phyloP scores from a whole-genome alignment of 2,888 invertebrate species.

The Cryptops parisi region DNA sequence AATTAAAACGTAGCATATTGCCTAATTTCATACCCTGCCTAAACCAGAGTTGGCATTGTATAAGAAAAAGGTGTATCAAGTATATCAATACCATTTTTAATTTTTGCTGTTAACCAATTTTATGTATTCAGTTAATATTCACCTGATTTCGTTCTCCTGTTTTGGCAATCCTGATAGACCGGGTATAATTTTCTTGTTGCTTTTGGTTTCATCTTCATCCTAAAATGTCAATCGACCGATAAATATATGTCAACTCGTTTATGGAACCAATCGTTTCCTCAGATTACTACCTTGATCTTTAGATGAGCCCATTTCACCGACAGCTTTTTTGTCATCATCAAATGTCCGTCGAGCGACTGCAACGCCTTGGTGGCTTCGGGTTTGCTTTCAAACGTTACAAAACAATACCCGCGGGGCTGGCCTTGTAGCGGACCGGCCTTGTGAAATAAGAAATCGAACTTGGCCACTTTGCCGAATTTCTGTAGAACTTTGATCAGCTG shows the following conservation, averaged over 20 bases:
- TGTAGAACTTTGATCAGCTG: conserved; percentile 91
- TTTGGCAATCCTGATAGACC: background rate
- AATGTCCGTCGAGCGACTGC: conserved; percentile 54
- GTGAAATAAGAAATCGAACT: conserved; percentile 91
- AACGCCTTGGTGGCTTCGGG: conserved; percentile 57
- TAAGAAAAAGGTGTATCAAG: too few species aligned
- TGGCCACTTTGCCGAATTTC: conserved; percentile 82
- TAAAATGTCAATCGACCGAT: too few species aligned
- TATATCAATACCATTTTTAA: too few species aligned
- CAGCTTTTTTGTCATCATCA: conserved; percentile 56
- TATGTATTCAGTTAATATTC: too few species aligned
- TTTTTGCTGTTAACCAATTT: too few species aligned
- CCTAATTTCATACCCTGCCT: too few species aligned
- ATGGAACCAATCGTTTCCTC: too few species aligned
- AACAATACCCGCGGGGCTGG: conserved; percentile 83
- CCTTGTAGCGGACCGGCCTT: conserved; percentile 76
- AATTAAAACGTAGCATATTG: too few species aligned
- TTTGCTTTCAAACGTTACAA: conserved; percentile 59
- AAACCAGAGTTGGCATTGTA: too few species aligned
- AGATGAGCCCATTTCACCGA: conserved; percentile 41
- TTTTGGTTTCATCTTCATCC: background rate
- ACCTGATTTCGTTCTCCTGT: background rate
- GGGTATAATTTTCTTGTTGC: background rate
- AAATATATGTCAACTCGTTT: too few species aligned
- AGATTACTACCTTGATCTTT: conserved; percentile 16